Conservation (phyloP, 2,888 invertebrate genomes). For the Drosophila pseudotakahashii region DNA sequence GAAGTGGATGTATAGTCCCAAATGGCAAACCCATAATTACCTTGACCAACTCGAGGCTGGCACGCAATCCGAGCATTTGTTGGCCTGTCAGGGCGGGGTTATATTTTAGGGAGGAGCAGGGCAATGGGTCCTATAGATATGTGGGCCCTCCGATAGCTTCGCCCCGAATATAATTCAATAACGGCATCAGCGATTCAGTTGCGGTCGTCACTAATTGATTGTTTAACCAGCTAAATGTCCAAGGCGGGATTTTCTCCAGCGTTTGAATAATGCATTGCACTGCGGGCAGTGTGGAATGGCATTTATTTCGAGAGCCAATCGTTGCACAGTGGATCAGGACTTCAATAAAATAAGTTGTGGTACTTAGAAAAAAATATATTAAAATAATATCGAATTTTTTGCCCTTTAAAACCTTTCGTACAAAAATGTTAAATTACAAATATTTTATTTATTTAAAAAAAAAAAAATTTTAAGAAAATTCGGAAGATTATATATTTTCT, state of each 20-base stretch:
- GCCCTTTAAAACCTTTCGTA: too few relatives aligned
- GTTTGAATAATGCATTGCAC: slow-evolving; percentile 66
- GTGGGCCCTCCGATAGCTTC: slow-evolving; percentile 13
- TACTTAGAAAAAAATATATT: too few relatives aligned
- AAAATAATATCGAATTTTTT: too few relatives aligned
- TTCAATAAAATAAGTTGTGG: background rate
- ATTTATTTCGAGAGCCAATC: background rate
- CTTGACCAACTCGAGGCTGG: slow-evolving; percentile 32
- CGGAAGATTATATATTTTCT: too few relatives aligned
- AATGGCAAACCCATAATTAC: slow-evolving; percentile 64
- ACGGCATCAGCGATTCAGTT: slow-evolving; percentile 67
- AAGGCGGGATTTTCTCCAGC: slow-evolving; percentile 43
- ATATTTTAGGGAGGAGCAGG: slow-evolving; percentile 12
- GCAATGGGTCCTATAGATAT: background rate
- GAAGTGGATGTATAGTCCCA: slow-evolving; percentile 24
- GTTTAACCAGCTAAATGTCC: slow-evolving; percentile 61
- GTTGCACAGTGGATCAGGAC: slow-evolving; percentile 20
- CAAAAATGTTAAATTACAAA: too few relatives aligned
- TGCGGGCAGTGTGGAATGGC: slow-evolving; percentile 32
- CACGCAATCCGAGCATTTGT: slow-evolving; percentile 53
- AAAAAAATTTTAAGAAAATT: too few relatives aligned
- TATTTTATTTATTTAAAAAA: too few relatives aligned
- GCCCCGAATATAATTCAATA: slow-evolving; percentile 71
- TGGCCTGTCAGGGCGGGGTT: slow-evolving; percentile 21
- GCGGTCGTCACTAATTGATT: slow-evolving; percentile 66